A percentile compares a stretch with the other conserved stretches of the same genome.
Evolutionary conservation across 2,113 vertebrate genomes (phyloP).

Genomic region (Mohoua ochrocephala): DNA sequence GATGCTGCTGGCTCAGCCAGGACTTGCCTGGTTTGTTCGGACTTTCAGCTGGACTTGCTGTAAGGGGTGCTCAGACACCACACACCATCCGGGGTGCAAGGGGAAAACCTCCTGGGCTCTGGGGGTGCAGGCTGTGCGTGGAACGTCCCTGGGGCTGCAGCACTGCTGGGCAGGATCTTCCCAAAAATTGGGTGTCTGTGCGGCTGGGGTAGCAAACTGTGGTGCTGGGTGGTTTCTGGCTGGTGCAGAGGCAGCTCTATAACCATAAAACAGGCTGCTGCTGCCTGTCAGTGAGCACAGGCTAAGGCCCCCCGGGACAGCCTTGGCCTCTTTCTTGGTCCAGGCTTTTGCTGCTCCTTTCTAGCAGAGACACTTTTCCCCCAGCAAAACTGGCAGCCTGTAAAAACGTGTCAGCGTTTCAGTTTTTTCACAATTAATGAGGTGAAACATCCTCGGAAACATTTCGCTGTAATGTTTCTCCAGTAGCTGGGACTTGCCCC

Average conservation of each 20-base stretch:
- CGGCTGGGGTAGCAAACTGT: neutral
- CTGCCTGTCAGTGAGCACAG: constrained; percentile 17
- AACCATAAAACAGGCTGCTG: constrained; percentile 29
- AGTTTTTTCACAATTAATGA: constrained; percentile 66
- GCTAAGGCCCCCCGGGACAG: constrained; percentile 1
- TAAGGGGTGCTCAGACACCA: neutral
- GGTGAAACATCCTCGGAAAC: constrained; percentile 62
- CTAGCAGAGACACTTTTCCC: constrained; percentile 29
- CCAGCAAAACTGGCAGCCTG: constrained; percentile 47
- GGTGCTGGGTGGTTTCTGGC: neutral
- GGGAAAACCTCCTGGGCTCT: neutral
- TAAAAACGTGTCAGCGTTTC: constrained; percentile 56
- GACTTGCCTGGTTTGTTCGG: neutral
- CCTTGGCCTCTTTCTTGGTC: constrained; percentile 7
- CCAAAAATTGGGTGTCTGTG: accelerated
- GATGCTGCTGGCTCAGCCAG: neutral
- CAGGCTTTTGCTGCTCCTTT: constrained; percentile 13
- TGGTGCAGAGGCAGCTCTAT: neutral
- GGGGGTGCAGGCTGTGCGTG: neutral
- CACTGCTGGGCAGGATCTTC: neutral
- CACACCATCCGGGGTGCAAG: neutral
- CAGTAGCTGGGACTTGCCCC: constrained; percentile 39
- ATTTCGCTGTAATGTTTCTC: constrained; percentile 29
- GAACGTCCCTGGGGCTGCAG: neutral
- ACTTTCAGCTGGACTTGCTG: neutral